Conservation (phyloP, 1,140 invertebrate genomes). For the Eubasilissa regina region DNA sequence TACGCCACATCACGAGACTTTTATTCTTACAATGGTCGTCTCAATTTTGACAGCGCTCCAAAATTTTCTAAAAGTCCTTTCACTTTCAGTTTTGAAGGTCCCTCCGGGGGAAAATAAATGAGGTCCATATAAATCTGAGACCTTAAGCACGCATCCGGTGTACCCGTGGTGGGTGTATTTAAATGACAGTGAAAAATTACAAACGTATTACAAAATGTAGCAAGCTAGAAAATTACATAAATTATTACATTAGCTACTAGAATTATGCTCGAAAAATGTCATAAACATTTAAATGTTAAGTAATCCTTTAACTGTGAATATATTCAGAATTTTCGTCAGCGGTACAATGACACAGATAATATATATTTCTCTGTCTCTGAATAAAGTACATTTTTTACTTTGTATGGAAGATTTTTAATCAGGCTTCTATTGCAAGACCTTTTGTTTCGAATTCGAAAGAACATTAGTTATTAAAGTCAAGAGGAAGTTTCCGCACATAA, state of each 20-base stretch:
- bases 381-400: neutral
- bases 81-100: no score
- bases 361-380: neutral
- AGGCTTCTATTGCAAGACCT: neutral
- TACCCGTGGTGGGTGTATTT: neutral
- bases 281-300: neutral
- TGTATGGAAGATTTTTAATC: neutral
- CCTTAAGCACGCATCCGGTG: neutral
- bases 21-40: no score
- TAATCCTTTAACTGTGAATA: neutral
- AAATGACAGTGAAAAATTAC: neutral
- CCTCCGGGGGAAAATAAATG: no score
- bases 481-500: neutral
- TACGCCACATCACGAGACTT: no score
- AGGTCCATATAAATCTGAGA: no score
- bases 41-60: no score
- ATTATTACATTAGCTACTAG: neutral
- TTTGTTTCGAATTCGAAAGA: neutral
- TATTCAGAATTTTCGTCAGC: neutral
- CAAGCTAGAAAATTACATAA: neutral
- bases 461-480: neutral
- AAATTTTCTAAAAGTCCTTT: no score
- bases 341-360: neutral
- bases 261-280: neutral
- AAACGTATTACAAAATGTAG: neutral